These are phyloP conservation scores for Pristionchus exspectatus DNA, from an alignment of 2,888 invertebrate genomes.

Conservation along the genomic window DNA sequence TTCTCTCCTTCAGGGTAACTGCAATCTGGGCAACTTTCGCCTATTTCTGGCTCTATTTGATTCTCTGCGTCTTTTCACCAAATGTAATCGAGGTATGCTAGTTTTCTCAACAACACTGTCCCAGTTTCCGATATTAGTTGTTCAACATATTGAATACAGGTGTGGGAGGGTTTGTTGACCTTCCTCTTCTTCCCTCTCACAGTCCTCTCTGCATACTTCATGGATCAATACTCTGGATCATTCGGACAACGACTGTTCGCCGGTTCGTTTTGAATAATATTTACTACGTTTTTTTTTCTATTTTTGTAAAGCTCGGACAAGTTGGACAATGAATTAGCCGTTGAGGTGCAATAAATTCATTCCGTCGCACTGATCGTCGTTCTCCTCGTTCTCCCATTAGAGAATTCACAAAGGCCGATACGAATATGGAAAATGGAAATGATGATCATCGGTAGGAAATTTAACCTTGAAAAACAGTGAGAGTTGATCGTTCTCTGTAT, in stretches of 20 bases:
- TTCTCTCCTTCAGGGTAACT: slow-evolving; percentile 89
- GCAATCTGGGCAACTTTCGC: slow-evolving; percentile 99
- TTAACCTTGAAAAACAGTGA: neutral
- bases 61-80: slow-evolving; percentile 87
- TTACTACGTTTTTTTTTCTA: neutral
- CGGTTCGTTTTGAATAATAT: slow-evolving; percentile 50
- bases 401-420: slow-evolving; percentile 53
- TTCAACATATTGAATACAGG: slow-evolving; percentile 57
- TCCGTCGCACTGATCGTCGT: slow-evolving; percentile 56
- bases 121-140: neutral
- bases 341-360: slow-evolving; percentile 11
- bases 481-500: neutral
- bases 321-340: neutral
- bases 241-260: slow-evolving; percentile 72
- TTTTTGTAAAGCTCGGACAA: neutral
- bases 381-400: slow-evolving; percentile 45
- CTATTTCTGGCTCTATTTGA: slow-evolving; percentile 97
- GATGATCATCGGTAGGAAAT: slow-evolving; percentile 55
- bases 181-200: slow-evolving; percentile 96
- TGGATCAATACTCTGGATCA: slow-evolving; percentile 84
- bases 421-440: slow-evolving; percentile 59
- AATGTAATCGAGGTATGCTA: slow-evolving; percentile 71
- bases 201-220: slow-evolving; percentile 94
- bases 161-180: slow-evolving; percentile 85
- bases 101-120: neutral